Conservation (phyloP, 2,888 invertebrate species). For the Agapetus fuscipes region DNA sequence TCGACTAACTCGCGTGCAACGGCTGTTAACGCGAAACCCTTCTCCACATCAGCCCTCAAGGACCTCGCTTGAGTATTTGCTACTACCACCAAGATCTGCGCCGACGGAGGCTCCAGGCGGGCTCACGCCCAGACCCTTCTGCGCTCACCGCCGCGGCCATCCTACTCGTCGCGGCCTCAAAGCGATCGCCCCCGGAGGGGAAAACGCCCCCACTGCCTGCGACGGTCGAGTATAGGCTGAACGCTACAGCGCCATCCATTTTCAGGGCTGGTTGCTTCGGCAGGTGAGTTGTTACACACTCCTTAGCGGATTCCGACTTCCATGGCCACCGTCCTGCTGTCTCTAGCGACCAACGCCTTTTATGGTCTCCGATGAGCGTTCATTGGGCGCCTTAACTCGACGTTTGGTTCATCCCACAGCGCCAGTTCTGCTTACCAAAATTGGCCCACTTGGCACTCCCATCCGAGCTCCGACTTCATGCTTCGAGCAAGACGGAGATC, state of each 20-base stretch:
- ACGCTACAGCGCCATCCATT: constrained; percentile 54
- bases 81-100: constrained; percentile 61
- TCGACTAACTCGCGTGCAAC: constrained; percentile 47
- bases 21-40: constrained; percentile 54
- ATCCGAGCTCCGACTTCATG: constrained; percentile 44
- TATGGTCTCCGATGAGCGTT: constrained; percentile 1
- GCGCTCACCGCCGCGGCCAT: constrained; percentile 38
- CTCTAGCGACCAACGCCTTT: constrained; percentile 43
- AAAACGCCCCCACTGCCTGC: constrained; percentile 26
- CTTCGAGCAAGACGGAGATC: constrained; percentile 36
- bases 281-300: constrained; percentile 44
- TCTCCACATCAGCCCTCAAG: constrained; percentile 51
- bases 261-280: constrained; percentile 55
- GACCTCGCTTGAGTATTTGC: constrained; percentile 58
- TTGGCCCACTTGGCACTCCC: constrained; percentile 58
- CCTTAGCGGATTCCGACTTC: constrained; percentile 56
- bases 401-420: constrained; percentile 63
- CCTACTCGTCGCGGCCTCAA: constrained; percentile 53
- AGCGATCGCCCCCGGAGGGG: constrained; percentile 23
- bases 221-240: constrained; percentile 39
- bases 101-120: constrained; percentile 43
- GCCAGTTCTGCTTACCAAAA: constrained; percentile 74
- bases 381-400: constrained; percentile 3
- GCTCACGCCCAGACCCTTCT: constrained; percentile 49
- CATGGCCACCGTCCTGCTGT: constrained; percentile 64